A percentile compares a stretch with the other conserved stretches of the same genome.
Evolutionary conservation across 1,140 invertebrate species (phyloP).

Genomic region (Leptopilina clavipes): DNA sequence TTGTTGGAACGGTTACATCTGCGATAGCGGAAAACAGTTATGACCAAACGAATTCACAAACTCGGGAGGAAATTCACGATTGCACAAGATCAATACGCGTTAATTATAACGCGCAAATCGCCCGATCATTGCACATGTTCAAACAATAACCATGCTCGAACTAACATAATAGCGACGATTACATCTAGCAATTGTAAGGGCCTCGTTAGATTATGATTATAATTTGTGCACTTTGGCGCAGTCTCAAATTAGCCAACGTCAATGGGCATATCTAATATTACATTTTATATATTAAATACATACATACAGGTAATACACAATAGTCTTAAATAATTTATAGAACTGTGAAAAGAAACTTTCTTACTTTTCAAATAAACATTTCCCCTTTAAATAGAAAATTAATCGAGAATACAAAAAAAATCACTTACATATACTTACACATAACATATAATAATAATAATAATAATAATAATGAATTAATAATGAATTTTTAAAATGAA

Average conservation of each 20-base stretch:
- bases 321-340: no score
- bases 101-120: conserved; percentile 30
- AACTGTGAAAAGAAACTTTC: no score
- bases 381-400: no score
- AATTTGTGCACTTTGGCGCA: conserved; percentile 3
- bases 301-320: no score
- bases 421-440: no score
- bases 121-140: conserved; percentile 18
- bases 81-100: conserved; percentile 21
- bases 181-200: conserved; percentile 30
- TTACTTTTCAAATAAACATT: no score
- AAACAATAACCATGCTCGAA: conserved; percentile 28
- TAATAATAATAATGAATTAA: no score
- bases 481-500: no score
- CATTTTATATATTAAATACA: not conserved
- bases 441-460: no score
- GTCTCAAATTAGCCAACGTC: not conserved
- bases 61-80: conserved; percentile 27
- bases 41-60: conserved; percentile 25
- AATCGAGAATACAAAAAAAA: no score
- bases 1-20: not conserved
- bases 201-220: conserved; percentile 16
- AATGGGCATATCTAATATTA: not conserved
- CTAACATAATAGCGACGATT: conserved; percentile 32
- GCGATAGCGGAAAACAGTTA: conserved; percentile 24